Percentiles rank a stretch among this genome's conserved stretches.
Evolutionary conservation across 2,888 invertebrate genomes (phyloP).

Genomic region (Synanthedon formicaeformis): DNA sequence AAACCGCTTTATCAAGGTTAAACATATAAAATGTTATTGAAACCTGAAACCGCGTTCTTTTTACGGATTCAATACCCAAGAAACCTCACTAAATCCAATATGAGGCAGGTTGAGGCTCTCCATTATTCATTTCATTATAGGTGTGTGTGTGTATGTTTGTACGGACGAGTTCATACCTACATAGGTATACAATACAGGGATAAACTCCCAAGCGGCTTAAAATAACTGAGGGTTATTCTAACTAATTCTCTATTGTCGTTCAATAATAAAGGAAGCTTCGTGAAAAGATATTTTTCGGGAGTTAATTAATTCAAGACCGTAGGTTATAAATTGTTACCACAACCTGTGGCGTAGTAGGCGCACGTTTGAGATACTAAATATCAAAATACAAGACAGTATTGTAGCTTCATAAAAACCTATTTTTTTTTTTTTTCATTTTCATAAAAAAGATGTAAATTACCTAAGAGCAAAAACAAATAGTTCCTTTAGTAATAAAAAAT

Average conservation of each 20-base stretch:
- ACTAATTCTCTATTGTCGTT: neutral
- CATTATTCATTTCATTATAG: slow-evolving; percentile 45
- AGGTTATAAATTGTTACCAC: too few species aligned
- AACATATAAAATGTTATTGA: slow-evolving; percentile 12
- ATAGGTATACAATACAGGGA: neutral
- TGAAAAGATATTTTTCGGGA: neutral
- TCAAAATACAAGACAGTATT: too few species aligned
- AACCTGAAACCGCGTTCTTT: slow-evolving; percentile 18
- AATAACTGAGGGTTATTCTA: neutral
- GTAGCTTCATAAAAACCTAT: too few species aligned
- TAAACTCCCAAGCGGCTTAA: neutral
- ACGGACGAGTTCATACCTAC: neutral
- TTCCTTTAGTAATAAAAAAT: too few species aligned
- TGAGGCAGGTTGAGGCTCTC: slow-evolving; percentile 24
- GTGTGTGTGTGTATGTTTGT: too few species aligned
- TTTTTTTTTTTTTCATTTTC: too few species aligned
- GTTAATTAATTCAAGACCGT: too few species aligned
- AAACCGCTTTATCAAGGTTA: neutral
- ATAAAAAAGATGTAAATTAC: too few species aligned
- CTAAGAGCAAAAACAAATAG: too few species aligned
- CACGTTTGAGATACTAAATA: too few species aligned
- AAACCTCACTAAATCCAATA: slow-evolving; percentile 32
- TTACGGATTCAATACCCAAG: slow-evolving; percentile 18
- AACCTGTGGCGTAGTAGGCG: too few species aligned
- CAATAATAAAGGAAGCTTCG: neutral